Evolutionary conservation across 2,113 vertebrate species (phyloP).

Genomic region (Camarhynchus parvulus): DNA sequence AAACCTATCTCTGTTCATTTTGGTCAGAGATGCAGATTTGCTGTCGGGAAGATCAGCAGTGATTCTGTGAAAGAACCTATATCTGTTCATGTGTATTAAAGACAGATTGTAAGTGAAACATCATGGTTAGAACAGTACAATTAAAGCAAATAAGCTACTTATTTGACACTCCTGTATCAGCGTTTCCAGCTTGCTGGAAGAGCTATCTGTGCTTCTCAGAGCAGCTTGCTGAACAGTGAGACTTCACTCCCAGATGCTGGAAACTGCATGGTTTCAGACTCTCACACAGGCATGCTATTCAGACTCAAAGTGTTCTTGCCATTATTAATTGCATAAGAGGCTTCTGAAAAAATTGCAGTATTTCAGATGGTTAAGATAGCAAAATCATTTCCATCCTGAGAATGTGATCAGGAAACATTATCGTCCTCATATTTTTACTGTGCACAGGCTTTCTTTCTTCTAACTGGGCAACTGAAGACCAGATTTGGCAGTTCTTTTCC

Average conservation of each 20-base stretch:
- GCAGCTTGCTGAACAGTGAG: slow-evolving; percentile 19
- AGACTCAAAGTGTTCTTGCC: not conserved
- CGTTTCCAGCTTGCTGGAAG: not conserved
- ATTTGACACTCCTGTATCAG: not conserved
- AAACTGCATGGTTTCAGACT: slow-evolving; percentile 1
- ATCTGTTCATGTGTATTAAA: not conserved
- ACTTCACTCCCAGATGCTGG: slow-evolving; percentile 8
- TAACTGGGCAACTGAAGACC: not conserved
- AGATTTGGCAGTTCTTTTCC: not conserved
- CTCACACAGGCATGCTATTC: not conserved
- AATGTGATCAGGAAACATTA: not conserved
- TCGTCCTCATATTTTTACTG: not conserved
- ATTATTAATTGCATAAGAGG: not conserved
- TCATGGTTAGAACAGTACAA: not conserved
- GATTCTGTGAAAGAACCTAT: not conserved
- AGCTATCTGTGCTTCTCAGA: not conserved
- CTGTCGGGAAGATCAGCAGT: not conserved
- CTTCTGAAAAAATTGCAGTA: not conserved
- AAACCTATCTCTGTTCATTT: not conserved
- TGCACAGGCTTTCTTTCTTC: not conserved
- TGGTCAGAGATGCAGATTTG: not conserved
- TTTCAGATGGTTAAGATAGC: not conserved
- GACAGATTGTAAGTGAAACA: not conserved
- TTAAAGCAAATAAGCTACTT: not conserved
- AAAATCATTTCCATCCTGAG: not conserved